Evolutionary conservation across 92 coral and sea anemone genomes (phyloP).

Genomic region (Phymanthus crucifer): DNA sequence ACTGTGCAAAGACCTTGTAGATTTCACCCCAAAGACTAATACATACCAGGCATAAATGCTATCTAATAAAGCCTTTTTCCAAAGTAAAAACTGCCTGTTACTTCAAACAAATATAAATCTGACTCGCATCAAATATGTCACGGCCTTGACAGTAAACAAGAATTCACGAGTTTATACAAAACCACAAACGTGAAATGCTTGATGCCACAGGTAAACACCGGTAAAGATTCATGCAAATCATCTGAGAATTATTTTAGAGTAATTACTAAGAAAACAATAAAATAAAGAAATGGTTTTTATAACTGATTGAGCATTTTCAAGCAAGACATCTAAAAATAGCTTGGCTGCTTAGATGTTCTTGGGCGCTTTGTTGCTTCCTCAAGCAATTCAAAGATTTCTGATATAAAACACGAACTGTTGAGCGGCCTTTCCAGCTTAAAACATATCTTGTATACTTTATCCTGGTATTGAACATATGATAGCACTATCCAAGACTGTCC

Average conservation of each 20-base stretch:
- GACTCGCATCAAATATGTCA: constrained; percentile 14
- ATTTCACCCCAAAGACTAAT: neutral
- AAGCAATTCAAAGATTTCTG: constrained; percentile 1
- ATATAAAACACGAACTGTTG: neutral
- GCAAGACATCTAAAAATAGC: constrained; percentile 24
- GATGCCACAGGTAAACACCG: constrained; percentile 13
- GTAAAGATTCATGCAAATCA: neutral
- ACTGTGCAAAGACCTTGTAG: constrained; percentile 5
- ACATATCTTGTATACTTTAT: neutral
- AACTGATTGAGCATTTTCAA: constrained; percentile 19
- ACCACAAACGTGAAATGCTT: constrained; percentile 15
- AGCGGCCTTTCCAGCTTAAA: neutral
- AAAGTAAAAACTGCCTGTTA: neutral
- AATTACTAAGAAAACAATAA: neutral
- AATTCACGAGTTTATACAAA: constrained; percentile 21
- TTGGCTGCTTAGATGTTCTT: constrained; percentile 1
- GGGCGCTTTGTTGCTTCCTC: constrained; percentile 17
- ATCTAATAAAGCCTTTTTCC: neutral
- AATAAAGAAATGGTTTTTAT: neutral
- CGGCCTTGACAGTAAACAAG: constrained; percentile 19
- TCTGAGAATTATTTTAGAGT: neutral
- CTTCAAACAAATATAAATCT: constrained; percentile 5
- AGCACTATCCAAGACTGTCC: neutral
- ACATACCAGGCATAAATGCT: neutral
- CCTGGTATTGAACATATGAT: constrained; percentile 2